Base-by-base conservation (phyloP, 2,888 invertebrate genomes). In the Achlya flavicornis region DNA sequence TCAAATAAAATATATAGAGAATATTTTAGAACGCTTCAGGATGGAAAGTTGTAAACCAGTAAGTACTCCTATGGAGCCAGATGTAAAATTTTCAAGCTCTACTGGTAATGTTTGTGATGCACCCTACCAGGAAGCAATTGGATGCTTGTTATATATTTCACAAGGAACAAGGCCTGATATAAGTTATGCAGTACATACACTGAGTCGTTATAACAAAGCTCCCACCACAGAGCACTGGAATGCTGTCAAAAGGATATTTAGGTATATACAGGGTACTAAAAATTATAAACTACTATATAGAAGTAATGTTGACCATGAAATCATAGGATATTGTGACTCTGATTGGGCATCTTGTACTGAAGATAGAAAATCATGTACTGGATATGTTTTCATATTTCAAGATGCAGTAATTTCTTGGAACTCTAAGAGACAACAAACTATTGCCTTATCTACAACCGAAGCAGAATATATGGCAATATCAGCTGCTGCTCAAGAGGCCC, bases 371-470 rank as follows among this genome's bases (percentile, higher is more conserved):
- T 76, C 74, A 0, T 75, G 74, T 38, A 69, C 76, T 1, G 77
- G 79, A 6, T 78, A 75, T 43, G 60, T 63, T 11, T 79, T 77
- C 66, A 7, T 75, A 0, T 72, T 73, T 66, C 76, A 79, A 67
- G 75, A 75, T 64, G 78, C 71, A 33, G 58, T 74, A 10, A 74
- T 79, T 33, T 61, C 64, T n/a, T 82, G 79, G 79, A 64, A 60
- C 7, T 79, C 78, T 12, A 68, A 26, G 26, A 26, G 26, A 26
- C 26, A 26, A 26, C 26, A 26, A 26, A 26, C 26, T 26, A 26
- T 26, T 26, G 26, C 26, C 26, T 26, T 26, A 26, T 26, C 26
- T 26, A 26, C 26, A 26, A 26, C 26, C 26, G 26, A 26, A 26
- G 26, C 26, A 26, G 26, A 26, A 26, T 26, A 26, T 26, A 26